phyloP scores from a whole-genome alignment of 2,113 vertebrate genomes.

The Alaudala cheleensis region DNA sequence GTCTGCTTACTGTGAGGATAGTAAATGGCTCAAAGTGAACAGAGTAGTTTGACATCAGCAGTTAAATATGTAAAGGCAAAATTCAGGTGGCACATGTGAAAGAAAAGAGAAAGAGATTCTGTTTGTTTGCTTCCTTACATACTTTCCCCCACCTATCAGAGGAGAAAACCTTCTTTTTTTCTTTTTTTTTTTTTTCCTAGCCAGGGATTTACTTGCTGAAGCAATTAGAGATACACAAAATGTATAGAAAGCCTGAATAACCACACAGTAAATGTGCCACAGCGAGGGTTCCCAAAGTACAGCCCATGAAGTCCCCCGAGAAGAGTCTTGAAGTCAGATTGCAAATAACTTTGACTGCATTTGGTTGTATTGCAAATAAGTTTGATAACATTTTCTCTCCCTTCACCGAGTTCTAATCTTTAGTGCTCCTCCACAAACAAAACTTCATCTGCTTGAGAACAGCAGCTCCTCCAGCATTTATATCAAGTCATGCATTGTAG shows the following conservation, averaged over 20 bases:
- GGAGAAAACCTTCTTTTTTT: background rate
- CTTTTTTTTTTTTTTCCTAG: background rate
- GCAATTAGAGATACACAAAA: background rate
- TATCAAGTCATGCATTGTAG: background rate
- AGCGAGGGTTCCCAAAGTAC: background rate
- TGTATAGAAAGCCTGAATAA: background rate
- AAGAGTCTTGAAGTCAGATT: background rate
- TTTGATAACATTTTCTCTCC: background rate
- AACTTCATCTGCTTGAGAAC: background rate
- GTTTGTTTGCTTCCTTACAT: background rate
- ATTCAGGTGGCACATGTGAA: background rate
- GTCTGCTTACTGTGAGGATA: background rate
- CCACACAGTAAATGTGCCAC: background rate
- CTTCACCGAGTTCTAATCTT: background rate
- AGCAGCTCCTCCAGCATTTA: background rate
- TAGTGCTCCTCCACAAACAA: background rate
- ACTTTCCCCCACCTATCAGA: background rate
- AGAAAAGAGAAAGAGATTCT: background rate
- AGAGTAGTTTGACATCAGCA: background rate
- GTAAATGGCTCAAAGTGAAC: constrained; percentile 1
- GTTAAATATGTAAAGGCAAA: background rate
- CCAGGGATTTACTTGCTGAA: background rate
- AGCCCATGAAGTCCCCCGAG: background rate
- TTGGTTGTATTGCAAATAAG: background rate
- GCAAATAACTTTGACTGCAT: no score